Base-by-base conservation (phyloP, 2,797 vertebrate species). In the Sitta carolinensis region DNA sequence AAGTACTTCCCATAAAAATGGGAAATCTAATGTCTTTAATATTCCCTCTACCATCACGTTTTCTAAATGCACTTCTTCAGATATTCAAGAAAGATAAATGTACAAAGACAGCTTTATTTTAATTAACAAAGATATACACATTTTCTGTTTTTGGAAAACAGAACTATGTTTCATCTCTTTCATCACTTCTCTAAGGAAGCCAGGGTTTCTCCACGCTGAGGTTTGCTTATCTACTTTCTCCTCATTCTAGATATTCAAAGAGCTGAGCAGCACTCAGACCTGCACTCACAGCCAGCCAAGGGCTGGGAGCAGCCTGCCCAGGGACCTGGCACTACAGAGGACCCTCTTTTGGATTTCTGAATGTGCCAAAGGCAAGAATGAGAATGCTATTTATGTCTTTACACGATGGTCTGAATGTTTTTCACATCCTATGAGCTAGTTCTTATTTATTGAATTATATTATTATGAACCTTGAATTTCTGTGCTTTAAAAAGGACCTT, bases 231-330 rank as follows among this genome's bases (percentile, higher is more conserved):
- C 26, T 76, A 59, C 25, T 69, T 47, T 25, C 40, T 26, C 25
- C 47, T 79, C 32, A 23, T 42, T 16, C 19, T 10, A 29, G 30
- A 7, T 15, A n/a, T 7, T 18, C 20, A 10, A 14, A 27, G 29
- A 45, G 43, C 51, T 69, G 72, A 58, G 8, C 9, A 36, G 40
- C 52, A 36, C 1, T 21, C 51, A 30, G 47, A 36, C 12, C 12
- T 18, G 29, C 70, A 2, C 51, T 19, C 18, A 1, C 47, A n/a
- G 36, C 7, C 2, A 32, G 48, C 9, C 55, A 48, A 11, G 42
- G 5, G 27, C 8, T 48, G 43, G 43, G 11, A 11, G 4, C 1
- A 3, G 8, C 18, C 40, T 20, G 58, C 9, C 4, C 0, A 36
- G n/a, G 19, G 25, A 30, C 5, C 22, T 19, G 27, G 16, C 8